These are phyloP conservation scores for Syngnathus floridae DNA, from an alignment of 2,113 vertebrate genomes.

Conservation along the genomic window DNA sequence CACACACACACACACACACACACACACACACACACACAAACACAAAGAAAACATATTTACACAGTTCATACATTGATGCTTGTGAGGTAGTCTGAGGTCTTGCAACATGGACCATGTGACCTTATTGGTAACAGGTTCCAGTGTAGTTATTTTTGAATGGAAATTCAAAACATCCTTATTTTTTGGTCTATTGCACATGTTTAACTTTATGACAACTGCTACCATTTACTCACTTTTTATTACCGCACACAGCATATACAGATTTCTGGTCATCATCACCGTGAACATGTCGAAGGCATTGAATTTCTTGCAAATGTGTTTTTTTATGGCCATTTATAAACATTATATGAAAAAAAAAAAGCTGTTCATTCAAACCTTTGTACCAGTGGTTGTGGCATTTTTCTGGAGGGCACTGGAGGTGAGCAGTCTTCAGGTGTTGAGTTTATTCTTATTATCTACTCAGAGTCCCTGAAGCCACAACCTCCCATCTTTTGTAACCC, in stretches of 20 bases:
- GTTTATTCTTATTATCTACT: constrained; percentile 81
- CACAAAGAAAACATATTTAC: background rate
- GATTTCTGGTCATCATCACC: background rate
- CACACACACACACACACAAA: too few species aligned
- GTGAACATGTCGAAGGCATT: constrained; percentile 1
- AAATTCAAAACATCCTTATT: background rate
- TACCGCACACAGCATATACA: background rate
- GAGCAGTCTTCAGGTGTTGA: constrained; percentile 73
- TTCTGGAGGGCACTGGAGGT: constrained; percentile 19
- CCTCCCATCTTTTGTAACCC: constrained; percentile 77
- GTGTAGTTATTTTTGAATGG: background rate
- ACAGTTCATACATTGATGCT: background rate
- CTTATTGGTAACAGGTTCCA: background rate
- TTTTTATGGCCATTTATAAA: constrained; percentile 21
- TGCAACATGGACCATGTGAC: background rate
- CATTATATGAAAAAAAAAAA: constrained; percentile 42
- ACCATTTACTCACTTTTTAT: background rate
- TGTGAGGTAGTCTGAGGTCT: background rate
- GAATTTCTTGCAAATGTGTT: constrained; percentile 31
- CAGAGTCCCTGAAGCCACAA: constrained; percentile 70
- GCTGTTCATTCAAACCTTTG: constrained; percentile 17
- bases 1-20: too few species aligned
- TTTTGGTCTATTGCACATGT: background rate
- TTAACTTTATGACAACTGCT: background rate
- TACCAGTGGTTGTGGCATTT: constrained; percentile 56